These are phyloP conservation scores for Psix sp. DNA, from an alignment of 1,140 invertebrate species.

Conservation along the genomic window DNA sequence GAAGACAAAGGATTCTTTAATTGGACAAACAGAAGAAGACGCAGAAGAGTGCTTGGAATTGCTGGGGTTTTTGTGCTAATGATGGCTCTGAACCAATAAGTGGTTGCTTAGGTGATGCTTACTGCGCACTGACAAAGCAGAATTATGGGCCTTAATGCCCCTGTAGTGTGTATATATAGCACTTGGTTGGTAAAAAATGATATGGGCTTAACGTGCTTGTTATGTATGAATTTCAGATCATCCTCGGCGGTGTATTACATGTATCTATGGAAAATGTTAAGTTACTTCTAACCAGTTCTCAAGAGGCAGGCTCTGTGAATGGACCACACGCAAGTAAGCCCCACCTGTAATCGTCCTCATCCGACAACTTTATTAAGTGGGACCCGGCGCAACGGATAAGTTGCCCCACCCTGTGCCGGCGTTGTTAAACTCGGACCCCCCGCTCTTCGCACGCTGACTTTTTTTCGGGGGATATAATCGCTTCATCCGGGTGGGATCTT, in stretches of 20 bases:
- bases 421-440: slow-evolving; percentile 34
- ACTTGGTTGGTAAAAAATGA: slow-evolving; percentile 9
- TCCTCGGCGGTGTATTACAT: slow-evolving; percentile 45
- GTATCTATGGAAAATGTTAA: slow-evolving; percentile 67
- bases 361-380: slow-evolving; percentile 77
- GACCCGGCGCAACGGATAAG: slow-evolving; percentile 57
- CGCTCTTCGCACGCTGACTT: slow-evolving; percentile 54
- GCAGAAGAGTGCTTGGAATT: too few relatives aligned
- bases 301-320: slow-evolving; percentile 68
- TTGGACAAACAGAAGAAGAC: too few relatives aligned
- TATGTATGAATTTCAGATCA: slow-evolving; percentile 54
- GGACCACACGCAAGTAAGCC: slow-evolving; percentile 75
- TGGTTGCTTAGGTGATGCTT: slow-evolving; percentile 28
- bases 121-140: slow-evolving; percentile 35
- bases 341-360: slow-evolving; percentile 75
- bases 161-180: slow-evolving; percentile 28
- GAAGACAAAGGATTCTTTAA: slow-evolving; percentile 24
- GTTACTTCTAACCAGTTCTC: slow-evolving; percentile 69
- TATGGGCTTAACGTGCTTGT: slow-evolving; percentile 39
- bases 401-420: slow-evolving; percentile 18
- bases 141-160: slow-evolving; percentile 27
- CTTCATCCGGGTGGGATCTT: slow-evolving; percentile 75
- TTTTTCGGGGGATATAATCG: slow-evolving; percentile 73
- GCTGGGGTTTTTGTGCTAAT: too few relatives aligned
- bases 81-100: slow-evolving; percentile 25